These are phyloP conservation scores for Drosophila dives DNA, from an alignment of 2,888 invertebrate species.

Conservation along the genomic window DNA sequence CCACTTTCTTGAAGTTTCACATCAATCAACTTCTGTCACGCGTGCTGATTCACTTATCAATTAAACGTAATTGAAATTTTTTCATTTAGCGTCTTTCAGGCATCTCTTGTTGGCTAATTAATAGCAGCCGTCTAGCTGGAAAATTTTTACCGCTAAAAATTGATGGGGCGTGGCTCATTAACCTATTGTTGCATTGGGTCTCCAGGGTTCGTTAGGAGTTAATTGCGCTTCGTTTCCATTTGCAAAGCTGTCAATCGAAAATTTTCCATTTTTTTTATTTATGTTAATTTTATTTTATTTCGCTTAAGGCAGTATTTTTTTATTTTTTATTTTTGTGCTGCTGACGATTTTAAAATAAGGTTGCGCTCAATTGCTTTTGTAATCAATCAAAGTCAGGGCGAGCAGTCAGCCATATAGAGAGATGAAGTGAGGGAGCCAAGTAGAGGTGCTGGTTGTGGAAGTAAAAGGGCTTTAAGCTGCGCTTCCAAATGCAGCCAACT, in stretches of 20 bases:
- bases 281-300: conserved; percentile 67
- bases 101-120: conserved; percentile 58
- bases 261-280: conserved; percentile 54
- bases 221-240: conserved; percentile 55
- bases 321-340: conserved; percentile 2
- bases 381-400: conserved; percentile 73
- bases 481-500: conserved; percentile 34
- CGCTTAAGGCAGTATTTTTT: conserved; percentile 14
- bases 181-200: conserved; percentile 30
- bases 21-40: conserved; percentile 55
- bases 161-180: conserved; percentile 58
- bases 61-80: conserved; percentile 69
- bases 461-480: conserved; percentile 15
- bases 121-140: conserved; percentile 44
- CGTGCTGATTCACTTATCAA: conserved; percentile 61
- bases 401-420: conserved; percentile 16
- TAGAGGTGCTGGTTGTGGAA: too few species aligned
- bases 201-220: conserved; percentile 36
- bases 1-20: conserved; percentile 8
- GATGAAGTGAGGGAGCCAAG: neutral
- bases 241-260: conserved; percentile 65
- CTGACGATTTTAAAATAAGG: conserved; percentile 42
- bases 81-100: conserved; percentile 50
- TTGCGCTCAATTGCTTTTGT: conserved; percentile 74
- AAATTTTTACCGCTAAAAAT: conserved; percentile 48